Evolutionary conservation across 2,888 invertebrate species (phyloP).

Genomic region (Yponomeuta plumbellus): DNA sequence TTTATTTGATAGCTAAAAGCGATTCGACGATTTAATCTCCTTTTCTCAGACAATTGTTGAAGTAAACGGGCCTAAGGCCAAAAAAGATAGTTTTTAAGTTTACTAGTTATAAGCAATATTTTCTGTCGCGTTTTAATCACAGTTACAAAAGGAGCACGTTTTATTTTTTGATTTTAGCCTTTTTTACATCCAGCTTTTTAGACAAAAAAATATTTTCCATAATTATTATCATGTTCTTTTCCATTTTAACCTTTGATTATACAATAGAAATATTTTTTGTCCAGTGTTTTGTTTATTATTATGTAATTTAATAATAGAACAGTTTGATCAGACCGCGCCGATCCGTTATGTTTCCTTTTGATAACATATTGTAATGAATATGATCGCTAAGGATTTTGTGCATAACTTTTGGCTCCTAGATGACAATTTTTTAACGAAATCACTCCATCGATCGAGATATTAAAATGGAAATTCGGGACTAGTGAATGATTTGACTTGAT

Average conservation of each 20-base stretch:
- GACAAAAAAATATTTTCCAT: slow-evolving; percentile 37
- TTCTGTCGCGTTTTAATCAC: slow-evolving; percentile 38
- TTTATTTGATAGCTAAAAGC: slow-evolving; percentile 66
- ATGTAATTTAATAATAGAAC: slow-evolving; percentile 23
- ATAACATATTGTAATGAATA: slow-evolving; percentile 63
- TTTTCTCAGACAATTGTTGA: slow-evolving; percentile 58
- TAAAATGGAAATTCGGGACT: slow-evolving; percentile 41
- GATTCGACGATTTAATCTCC: slow-evolving; percentile 62
- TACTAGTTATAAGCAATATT: slow-evolving; percentile 30
- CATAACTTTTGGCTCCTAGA: slow-evolving; percentile 5
- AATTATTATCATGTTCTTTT: slow-evolving; percentile 33
- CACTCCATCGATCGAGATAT: slow-evolving; percentile 44
- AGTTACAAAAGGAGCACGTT: slow-evolving; percentile 54
- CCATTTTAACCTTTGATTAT: slow-evolving; percentile 64
- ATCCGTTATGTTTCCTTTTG: slow-evolving; percentile 36
- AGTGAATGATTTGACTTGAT: slow-evolving; percentile 49
- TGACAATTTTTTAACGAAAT: slow-evolving; percentile 30
- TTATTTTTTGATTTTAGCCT: slow-evolving; percentile 65
- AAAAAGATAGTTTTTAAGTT: slow-evolving; percentile 23
- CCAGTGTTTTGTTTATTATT: slow-evolving; percentile 28
- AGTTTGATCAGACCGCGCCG: background rate
- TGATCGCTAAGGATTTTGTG: slow-evolving; percentile 45
- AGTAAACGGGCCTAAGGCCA: slow-evolving; percentile 58
- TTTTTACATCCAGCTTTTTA: slow-evolving; percentile 40
- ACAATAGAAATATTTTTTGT: slow-evolving; percentile 20